Evolutionary conservation across 2,113 vertebrate genomes (phyloP).

Genomic region (Catharus minimus): DNA sequence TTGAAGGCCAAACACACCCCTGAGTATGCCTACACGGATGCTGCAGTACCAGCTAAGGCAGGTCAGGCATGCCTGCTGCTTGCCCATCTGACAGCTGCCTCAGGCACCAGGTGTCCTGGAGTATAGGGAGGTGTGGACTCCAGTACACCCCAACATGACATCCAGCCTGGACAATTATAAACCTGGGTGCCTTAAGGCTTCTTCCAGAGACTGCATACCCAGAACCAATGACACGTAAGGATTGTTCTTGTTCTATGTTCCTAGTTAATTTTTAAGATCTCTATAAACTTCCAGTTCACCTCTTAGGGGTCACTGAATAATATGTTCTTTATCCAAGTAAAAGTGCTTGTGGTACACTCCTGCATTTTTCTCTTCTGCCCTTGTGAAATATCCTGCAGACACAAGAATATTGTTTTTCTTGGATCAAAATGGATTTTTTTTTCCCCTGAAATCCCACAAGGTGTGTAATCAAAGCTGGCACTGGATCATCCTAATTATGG

Average conservation of each 20-base stretch:
- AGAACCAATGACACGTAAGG: neutral
- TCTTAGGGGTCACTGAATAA: constrained; percentile 25
- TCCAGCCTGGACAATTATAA: neutral
- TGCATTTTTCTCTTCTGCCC: constrained; percentile 32
- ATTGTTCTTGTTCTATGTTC: neutral
- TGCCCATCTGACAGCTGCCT: neutral
- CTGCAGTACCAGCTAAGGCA: neutral
- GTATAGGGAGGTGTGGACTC: neutral
- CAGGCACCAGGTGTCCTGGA: neutral
- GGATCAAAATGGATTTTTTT: constrained; percentile 20
- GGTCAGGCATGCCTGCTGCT: neutral
- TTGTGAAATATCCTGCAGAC: constrained; percentile 21
- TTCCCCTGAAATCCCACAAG: neutral
- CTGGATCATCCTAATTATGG: constrained; percentile 66
- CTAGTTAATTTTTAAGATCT: neutral
- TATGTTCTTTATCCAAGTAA: neutral
- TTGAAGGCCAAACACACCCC: neutral
- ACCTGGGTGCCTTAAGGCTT: neutral
- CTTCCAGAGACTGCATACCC: neutral
- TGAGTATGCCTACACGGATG: neutral
- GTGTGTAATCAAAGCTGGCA: constrained; percentile 59
- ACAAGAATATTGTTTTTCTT: constrained; percentile 13
- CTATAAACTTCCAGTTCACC: neutral
- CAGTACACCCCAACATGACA: neutral
- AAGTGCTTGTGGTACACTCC: neutral